phyloP scores from a whole-genome alignment of 2,888 invertebrate species.

The Lathronympha strigana region DNA sequence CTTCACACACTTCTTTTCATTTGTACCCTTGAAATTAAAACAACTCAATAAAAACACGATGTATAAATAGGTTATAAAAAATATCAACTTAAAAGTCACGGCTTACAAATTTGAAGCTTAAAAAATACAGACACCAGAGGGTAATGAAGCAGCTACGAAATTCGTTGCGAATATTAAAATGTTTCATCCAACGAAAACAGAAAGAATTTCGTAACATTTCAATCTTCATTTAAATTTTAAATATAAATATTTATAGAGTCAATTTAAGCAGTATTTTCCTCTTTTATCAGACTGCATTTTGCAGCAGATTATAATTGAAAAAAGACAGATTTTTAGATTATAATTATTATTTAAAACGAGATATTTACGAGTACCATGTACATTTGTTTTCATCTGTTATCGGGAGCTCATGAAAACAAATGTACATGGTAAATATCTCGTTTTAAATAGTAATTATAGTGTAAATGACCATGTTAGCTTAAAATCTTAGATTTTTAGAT shows the following conservation, averaged over 20 bases:
- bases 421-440: too few relatives aligned
- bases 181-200: slow-evolving; percentile 4
- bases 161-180: neutral
- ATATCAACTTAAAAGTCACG: neutral
- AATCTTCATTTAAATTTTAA: slow-evolving; percentile 16
- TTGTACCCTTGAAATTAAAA: too few relatives aligned
- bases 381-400: too few relatives aligned
- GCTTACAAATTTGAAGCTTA: neutral
- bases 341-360: too few relatives aligned
- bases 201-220: neutral
- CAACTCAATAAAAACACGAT: too few relatives aligned
- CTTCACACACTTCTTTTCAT: too few relatives aligned
- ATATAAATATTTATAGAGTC: slow-evolving; percentile 22
- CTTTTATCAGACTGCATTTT: neutral
- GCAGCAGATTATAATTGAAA: neutral
- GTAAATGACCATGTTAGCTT: too few relatives aligned
- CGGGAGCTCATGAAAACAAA: too few relatives aligned
- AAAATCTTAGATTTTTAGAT: too few relatives aligned
- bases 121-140: neutral
- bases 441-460: too few relatives aligned
- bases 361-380: too few relatives aligned
- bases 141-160: slow-evolving; percentile 6
- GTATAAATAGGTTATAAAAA: neutral
- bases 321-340: too few relatives aligned
- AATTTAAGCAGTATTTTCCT: slow-evolving; percentile 1